Evolutionary conservation across 2,113 vertebrate genomes (phyloP), one percentile per base, ranked within the genome.

Genomic region (Strigops habroptila): DNA sequence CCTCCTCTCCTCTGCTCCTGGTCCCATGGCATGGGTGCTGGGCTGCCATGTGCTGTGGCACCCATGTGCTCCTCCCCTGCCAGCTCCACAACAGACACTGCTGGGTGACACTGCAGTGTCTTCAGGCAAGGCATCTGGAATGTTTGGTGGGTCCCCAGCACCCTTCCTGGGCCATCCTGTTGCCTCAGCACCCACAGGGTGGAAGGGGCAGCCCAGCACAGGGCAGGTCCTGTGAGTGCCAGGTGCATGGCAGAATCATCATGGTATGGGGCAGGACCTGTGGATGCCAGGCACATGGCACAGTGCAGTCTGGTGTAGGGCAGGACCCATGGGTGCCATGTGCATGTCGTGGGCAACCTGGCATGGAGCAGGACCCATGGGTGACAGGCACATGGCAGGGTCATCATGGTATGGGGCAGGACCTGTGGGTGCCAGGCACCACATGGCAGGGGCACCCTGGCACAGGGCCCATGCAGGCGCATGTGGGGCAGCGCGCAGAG

Each of bases 71-170:
- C 48, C 63, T 41, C 10, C 39, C n/a, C 52, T 48, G 76, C 17
- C 80, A 70, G 46, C 22, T 51, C 44, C 0, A 0, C 1, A 14
- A 43, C 2, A 6, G 27, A 8, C 7, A 1, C 28, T 57, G n/a
- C n/a, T 5, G 2, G n/a, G 27, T 21, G 24, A 8, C 8, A 1
- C 24, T 63, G 35, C 37, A n/a, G n/a, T n/a, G n/a, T 37, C n/a
- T 76, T 57, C 49, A 65, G 55, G n/a, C 5, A 2, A 35, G 16
- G 49, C 8, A 21, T 6, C 10, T 14, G 11, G 35, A 43, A 43
- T 7, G 53, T 4, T 76, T 0, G 0, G 31, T 18, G 46, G 23
- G 43, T 51, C 3, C 60, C 33, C 22, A 4, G 41, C 24, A 18
- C 17, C 39, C 23, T 19, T 3, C 16, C 27, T 2, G 3, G 46